phyloP scores from a whole-genome alignment of 2,113 vertebrate genomes.

The Dicrurus megarhynchus region DNA sequence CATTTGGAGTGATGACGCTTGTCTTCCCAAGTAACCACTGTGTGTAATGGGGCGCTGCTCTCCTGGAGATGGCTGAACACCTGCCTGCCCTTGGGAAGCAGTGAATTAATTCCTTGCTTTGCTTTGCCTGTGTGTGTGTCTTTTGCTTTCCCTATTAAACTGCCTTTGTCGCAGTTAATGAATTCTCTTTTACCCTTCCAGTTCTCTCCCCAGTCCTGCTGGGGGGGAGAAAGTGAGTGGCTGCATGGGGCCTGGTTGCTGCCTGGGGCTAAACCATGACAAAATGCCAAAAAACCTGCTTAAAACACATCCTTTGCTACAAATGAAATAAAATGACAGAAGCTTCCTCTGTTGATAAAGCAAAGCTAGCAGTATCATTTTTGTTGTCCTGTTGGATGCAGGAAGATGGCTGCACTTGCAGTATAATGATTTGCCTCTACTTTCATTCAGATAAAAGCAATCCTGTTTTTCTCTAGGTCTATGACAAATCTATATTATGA shows the following conservation, averaged over 20 bases:
- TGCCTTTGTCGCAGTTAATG: neutral
- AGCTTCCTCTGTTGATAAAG: neutral
- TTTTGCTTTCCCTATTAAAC: neutral
- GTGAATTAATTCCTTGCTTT: neutral
- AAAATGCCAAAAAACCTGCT: neutral
- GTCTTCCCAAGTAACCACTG: rapidly evolving
- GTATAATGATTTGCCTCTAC: neutral
- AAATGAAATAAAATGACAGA: neutral
- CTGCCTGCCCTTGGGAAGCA: neutral
- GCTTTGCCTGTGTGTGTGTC: neutral
- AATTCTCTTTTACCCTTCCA: neutral
- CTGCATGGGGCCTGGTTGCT: neutral
- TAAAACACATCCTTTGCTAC: neutral
- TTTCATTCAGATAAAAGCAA: constrained; percentile 30
- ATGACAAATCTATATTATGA: constrained; percentile 44
- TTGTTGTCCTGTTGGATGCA: neutral
- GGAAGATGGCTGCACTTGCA: neutral
- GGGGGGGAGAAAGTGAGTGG: neutral
- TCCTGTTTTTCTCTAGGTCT: constrained; percentile 5
- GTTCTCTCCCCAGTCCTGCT: neutral
- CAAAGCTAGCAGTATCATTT: neutral
- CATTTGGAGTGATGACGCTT: neutral
- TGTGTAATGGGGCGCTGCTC: rapidly evolving
- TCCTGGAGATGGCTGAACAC: neutral
- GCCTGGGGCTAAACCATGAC: neutral